Base-by-base conservation (phyloP, 2,797 vertebrate species). In the Streptopelia turtur region DNA sequence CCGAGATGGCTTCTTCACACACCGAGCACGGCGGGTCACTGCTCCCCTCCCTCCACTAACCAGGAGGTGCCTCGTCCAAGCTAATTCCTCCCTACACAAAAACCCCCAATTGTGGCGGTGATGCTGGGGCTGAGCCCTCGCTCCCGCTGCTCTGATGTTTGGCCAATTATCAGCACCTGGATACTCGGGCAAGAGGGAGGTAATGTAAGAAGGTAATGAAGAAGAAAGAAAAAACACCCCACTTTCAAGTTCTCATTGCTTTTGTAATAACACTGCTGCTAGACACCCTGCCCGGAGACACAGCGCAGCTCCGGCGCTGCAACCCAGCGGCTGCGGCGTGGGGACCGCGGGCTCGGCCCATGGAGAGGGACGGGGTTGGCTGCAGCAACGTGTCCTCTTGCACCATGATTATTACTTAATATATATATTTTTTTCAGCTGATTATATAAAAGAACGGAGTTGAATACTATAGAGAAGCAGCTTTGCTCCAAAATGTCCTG, bases 121-220 rank as follows among this genome's bases (percentile, higher is more conserved):
- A 50, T 72, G 64, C 56, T 11, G 7, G 53, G 57, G 56, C 75
- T 69, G 33, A 87, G 89, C 65, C 57, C 88, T 52, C 0, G 0
- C 61, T 68, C 65, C 53, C 43, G 87, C 91, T 87, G 79, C 95
- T 90, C 94, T 93, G 95, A 43, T 92, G 63, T 80, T 35, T 27
- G 71, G 93, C 89, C 89, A 85, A 47, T 49, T 66, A 76, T 76
- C 89, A 85, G 87, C 91, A 89, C 91, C 89, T 80, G 96, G 87
- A 83, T 77, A n/a, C 83, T 55, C 78, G 20, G 74, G 75, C 63
- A 59, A 47, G 64, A 83, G 45, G 53, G 25, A 83, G 74, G 63
- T 49, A 55, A 86, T 33, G n/a, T 11, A 81, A 86, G 83, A 9
- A 87, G 81, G 77, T 15, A 87, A 75, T 28, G 78, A 86, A 72